Evolutionary conservation across 1,140 invertebrate species (phyloP), one percentile per base, ranked within the genome.

Genomic region (Lerema accius): DNA sequence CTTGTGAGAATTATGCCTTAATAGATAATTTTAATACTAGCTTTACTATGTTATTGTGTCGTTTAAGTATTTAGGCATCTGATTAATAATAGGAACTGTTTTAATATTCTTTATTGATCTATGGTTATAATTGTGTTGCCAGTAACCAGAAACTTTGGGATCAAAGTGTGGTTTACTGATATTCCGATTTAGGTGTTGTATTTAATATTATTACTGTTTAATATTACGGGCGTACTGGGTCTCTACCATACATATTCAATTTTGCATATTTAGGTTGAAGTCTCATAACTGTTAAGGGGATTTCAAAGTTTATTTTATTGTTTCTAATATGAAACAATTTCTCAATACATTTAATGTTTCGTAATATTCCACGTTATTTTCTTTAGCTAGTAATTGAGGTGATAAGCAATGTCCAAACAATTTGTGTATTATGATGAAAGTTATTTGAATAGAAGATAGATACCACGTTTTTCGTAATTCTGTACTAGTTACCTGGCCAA

Each of bases 81-180:
- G 26, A 58, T 23, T 58, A 17, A 17, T 28, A 61, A 51, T 39
- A 32, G 11, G 19, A 40, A 16, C 15, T 51, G 19, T 37, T 39
- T 60, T 9, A 37, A 46, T 39, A 46, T 17, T 65, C 23, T 48
- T 28, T 49, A 45, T 35, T 53, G 48, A 50, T 49, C 6, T 46
- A 28, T 51, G 13, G 26, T 43, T 58, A 14, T 50, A 49, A 51
- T 46, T 49, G 26, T 28, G 32, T 37, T 37, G 35, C n/a, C 35
- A 35, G 71, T 82, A 80, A 68, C 73, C 70, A 70, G 62, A 63
- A 73, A 70, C 69, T 75, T 78, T 73, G 70, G 35, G 0, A 50
- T 26, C 72, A 77, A 80, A 82, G 74, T 78, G 67, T 74, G 69
- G 65, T 35, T 74, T 78, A 76, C 69, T 79, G 32, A 17, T 55